Conservation (phyloP, 2,888 invertebrate genomes). For the Metacarcinus magister region DNA sequence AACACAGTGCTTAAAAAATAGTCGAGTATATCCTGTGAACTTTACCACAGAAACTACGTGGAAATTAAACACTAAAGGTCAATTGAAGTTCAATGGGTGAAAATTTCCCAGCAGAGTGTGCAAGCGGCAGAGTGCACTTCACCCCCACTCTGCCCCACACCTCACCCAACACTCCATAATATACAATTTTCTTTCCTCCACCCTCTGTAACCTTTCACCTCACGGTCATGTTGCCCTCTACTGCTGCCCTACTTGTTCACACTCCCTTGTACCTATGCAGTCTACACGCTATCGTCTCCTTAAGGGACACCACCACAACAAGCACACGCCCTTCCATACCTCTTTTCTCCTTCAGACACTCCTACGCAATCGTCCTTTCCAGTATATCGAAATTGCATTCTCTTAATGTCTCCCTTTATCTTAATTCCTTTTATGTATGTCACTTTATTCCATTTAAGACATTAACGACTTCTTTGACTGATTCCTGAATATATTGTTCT, state of each 20-base stretch:
- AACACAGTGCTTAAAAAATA: background rate
- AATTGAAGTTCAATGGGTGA: slow-evolving; percentile 59
- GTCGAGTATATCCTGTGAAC: slow-evolving; percentile 51
- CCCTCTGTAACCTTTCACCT: background rate
- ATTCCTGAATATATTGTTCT: background rate
- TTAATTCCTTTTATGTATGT: background rate
- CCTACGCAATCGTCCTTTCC: background rate
- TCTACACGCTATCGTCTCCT: background rate
- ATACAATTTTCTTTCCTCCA: background rate
- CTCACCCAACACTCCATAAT: background rate
- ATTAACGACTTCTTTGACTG: background rate
- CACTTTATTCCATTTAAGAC: background rate
- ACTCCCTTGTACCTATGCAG: background rate
- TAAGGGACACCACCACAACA: background rate
- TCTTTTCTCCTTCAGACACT: background rate
- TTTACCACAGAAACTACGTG: slow-evolving; percentile 54
- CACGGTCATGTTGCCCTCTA: background rate
- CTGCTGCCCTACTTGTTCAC: background rate
- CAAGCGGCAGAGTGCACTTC: background rate
- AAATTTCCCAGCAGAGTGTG: slow-evolving; percentile 49
- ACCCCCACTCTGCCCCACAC: background rate
- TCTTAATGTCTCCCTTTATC: background rate
- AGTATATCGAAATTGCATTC: background rate
- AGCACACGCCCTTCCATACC: background rate
- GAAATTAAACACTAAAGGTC: slow-evolving; percentile 58